Percentiles rank a stretch among this genome's conserved stretches.
Conservation (phyloP, 2,113 vertebrate species). For the Corythornis cristatus region DNA sequence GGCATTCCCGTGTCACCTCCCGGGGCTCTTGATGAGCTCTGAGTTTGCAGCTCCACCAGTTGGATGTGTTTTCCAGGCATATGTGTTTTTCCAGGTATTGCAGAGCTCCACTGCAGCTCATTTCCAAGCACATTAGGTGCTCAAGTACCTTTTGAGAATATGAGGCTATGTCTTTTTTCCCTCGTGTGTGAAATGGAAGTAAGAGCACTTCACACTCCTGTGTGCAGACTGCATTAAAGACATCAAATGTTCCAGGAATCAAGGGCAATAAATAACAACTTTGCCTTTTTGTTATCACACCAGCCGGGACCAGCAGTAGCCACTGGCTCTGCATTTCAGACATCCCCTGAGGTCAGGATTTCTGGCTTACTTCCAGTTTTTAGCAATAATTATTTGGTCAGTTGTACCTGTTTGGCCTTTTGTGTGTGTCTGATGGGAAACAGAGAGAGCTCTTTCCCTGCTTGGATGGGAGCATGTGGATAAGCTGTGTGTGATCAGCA, state of each 20-base stretch:
- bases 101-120: not conserved
- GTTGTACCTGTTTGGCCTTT: not conserved
- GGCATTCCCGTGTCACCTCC: fast-evolving
- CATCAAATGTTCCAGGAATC: not conserved
- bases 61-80: not conserved
- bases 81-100: not conserved
- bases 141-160: not conserved
- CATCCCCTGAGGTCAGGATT: not conserved
- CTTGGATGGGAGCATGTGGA: not conserved
- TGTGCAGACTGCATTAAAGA: not conserved
- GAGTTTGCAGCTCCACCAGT: not conserved
- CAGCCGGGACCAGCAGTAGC: not conserved
- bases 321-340: not conserved
- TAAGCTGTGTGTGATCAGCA: not conserved
- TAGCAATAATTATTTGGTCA: not conserved
- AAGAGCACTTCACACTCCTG: not conserved
- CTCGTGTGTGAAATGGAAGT: not conserved
- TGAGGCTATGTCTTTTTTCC: not conserved
- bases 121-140: conserved; percentile 6
- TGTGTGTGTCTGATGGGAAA: not conserved
- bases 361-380: not conserved
- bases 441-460: not conserved
- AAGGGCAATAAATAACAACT: conserved; percentile 28
- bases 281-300: not conserved
- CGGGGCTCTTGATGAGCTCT: not conserved